Evolutionary conservation across 1,140 invertebrate genomes (phyloP).

Genomic region (Tribolium madens): DNA sequence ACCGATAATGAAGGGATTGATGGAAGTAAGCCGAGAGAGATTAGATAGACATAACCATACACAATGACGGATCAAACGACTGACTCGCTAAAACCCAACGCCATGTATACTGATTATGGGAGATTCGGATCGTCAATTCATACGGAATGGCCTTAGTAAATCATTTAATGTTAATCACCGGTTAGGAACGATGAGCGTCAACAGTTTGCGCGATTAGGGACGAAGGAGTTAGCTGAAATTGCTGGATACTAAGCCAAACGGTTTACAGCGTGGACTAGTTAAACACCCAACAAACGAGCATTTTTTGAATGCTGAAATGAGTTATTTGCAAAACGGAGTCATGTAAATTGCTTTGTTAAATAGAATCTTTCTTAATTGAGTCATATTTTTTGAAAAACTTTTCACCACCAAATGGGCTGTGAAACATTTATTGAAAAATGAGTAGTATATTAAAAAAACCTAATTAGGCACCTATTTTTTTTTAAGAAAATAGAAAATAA

Average conservation of each 20-base stretch:
- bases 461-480: too few relatives aligned
- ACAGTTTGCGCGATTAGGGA: background rate
- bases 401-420: too few relatives aligned
- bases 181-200: background rate
- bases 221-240: background rate
- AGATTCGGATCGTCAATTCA: slow-evolving; percentile 49
- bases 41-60: slow-evolving; percentile 34
- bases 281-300: too few relatives aligned
- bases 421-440: too few relatives aligned
- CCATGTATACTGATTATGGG: slow-evolving; percentile 49
- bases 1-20: slow-evolving; percentile 49
- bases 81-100: slow-evolving; percentile 31
- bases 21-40: slow-evolving; percentile 45
- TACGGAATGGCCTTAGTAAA: slow-evolving; percentile 37
- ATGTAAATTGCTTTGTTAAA: too few relatives aligned
- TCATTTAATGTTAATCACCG: slow-evolving; percentile 46
- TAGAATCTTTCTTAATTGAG: too few relatives aligned
- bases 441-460: too few relatives aligned
- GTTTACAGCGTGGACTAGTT: too few relatives aligned
- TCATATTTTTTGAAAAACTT: too few relatives aligned
- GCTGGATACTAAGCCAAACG: background rate
- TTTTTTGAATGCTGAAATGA: too few relatives aligned
- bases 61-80: slow-evolving; percentile 38
- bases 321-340: too few relatives aligned
- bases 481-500: too few relatives aligned